Percentiles rank a stretch among this genome's conserved stretches.
phyloP scores from a whole-genome alignment of 2,888 invertebrate genomes.

The Drosophila ustulata region DNA sequence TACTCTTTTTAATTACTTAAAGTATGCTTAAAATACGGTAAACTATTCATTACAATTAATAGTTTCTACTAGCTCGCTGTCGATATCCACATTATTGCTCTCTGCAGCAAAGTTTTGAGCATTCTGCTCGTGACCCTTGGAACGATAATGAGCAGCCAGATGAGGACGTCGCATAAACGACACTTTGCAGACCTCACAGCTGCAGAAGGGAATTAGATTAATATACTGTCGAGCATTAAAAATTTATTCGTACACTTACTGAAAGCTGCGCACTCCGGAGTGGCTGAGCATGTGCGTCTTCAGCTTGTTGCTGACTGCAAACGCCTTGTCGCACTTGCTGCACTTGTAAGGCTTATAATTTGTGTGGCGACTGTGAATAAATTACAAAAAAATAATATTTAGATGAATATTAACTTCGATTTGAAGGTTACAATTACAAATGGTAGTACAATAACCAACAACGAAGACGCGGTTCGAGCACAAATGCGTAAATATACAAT shows the following conservation, averaged over 20 bases:
- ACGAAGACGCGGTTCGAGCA: too few relatives aligned
- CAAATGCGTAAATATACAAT: too few relatives aligned
- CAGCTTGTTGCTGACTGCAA: constrained; percentile 68
- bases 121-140: constrained; percentile 63
- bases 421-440: too few relatives aligned
- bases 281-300: constrained; percentile 67
- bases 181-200: constrained; percentile 66
- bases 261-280: constrained; percentile 65
- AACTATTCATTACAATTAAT: background rate
- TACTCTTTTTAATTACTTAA: background rate
- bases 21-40: background rate
- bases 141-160: constrained; percentile 59
- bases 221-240: background rate
- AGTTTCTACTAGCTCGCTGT: constrained; percentile 23
- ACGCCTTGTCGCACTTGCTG: constrained; percentile 64
- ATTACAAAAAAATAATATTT: background rate
- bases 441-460: too few relatives aligned
- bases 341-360: constrained; percentile 67
- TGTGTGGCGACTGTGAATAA: constrained; percentile 59
- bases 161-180: constrained; percentile 68
- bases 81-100: constrained; percentile 24
- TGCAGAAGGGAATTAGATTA: constrained; percentile 8
- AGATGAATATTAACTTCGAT: too few relatives aligned
- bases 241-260: constrained; percentile 44
- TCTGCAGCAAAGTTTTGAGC: constrained; percentile 20